A percentile compares a stretch with the other conserved stretches of the same genome.
phyloP scores from a whole-genome alignment of 2,113 vertebrate genomes.

The Corythaixoides concolor region DNA sequence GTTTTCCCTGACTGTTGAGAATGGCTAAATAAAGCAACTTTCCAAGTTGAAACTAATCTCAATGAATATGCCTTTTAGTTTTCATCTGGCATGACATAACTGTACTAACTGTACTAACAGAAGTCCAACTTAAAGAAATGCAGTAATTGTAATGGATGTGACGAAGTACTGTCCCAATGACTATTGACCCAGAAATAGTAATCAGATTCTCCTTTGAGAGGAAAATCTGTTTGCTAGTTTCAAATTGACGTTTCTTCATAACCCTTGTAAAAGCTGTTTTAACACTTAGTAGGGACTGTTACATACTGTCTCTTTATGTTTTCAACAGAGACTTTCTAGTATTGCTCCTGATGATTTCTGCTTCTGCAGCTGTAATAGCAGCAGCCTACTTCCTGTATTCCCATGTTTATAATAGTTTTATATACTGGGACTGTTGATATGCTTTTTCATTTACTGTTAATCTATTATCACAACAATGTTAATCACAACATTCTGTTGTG shows the following conservation, averaged over 20 bases:
- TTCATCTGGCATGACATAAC: background rate
- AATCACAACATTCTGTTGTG: constrained; percentile 37
- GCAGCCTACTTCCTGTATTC: constrained; percentile 41
- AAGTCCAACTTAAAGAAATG: background rate
- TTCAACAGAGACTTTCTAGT: background rate
- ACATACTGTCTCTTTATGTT: background rate
- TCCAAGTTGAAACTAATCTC: background rate
- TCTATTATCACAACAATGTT: too few relatives aligned
- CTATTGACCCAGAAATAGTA: constrained; percentile 16
- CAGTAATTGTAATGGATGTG: background rate
- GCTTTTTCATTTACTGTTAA: constrained; percentile 44
- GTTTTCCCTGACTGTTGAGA: background rate
- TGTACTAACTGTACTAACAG: background rate
- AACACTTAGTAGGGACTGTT: background rate
- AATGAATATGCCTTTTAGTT: background rate
- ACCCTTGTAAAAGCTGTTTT: constrained; percentile 14
- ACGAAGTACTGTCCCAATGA: background rate
- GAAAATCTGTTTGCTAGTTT: constrained; percentile 12
- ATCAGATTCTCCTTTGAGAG: background rate
- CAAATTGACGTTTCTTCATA: background rate
- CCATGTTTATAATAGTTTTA: background rate
- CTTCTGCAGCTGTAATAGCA: constrained; percentile 1
- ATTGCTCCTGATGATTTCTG: background rate
- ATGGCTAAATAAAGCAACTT: background rate
- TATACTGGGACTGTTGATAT: background rate